phyloP scores from a whole-genome alignment of 2,797 vertebrate species.

The Dryobates pubescens region DNA sequence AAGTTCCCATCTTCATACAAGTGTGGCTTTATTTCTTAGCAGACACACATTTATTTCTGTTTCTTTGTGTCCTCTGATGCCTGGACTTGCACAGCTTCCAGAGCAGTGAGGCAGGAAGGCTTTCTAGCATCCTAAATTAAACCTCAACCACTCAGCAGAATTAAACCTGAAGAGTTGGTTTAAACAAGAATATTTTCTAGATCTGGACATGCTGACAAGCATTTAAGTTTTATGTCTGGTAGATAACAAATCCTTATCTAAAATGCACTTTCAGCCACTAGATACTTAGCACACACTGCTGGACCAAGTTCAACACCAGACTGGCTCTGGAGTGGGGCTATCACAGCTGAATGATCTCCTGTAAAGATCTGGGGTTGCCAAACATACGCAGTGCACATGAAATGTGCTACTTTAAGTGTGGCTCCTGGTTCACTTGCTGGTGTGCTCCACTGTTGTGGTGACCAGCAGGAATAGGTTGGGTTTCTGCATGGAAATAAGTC shows the following conservation, averaged over 20 bases:
- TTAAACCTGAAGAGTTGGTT: not conserved
- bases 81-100: accelerated
- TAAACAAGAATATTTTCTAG: not conserved
- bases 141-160: not conserved
- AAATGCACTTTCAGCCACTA: not conserved
- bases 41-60: not conserved
- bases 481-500: not conserved
- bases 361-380: not conserved
- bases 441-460: not conserved
- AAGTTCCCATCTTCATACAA: constrained; percentile 26
- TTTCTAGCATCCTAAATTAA: not conserved
- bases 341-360: not conserved
- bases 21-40: constrained; percentile 32
- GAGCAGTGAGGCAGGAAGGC: not conserved
- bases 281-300: not conserved
- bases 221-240: not conserved
- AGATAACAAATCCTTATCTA: not conserved
- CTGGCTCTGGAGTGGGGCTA: not conserved
- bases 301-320: not conserved
- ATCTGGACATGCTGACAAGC: not conserved
- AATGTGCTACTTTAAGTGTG: not conserved
- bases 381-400: not conserved
- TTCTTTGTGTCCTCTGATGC: not conserved
- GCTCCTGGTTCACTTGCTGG: not conserved
- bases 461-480: not conserved